These are phyloP conservation scores for Antheraea mylitta DNA, from an alignment of 1,140 invertebrate species.

Conservation along the genomic window DNA sequence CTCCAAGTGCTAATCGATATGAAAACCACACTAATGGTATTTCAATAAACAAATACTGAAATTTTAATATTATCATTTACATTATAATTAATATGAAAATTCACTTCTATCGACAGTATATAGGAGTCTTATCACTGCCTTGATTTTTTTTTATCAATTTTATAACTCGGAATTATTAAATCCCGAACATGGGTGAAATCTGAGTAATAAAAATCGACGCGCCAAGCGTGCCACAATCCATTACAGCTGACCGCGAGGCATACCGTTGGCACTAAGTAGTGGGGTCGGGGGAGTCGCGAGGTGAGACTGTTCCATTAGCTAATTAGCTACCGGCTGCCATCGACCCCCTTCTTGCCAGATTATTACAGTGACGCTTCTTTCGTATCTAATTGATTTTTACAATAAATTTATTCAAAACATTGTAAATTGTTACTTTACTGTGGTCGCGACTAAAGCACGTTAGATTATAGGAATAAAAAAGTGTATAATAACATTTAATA, in stretches of 20 bases:
- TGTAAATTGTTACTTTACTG: too few relatives aligned
- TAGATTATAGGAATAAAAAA: too few relatives aligned
- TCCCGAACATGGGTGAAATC: slow-evolving; percentile 35
- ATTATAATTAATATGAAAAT: too few relatives aligned
- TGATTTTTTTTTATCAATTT: too few relatives aligned
- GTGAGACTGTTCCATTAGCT: slow-evolving; percentile 62
- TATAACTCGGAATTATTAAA: background rate
- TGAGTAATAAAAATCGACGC: slow-evolving; percentile 40
- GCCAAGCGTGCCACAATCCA: slow-evolving; percentile 69
- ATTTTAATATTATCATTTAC: too few relatives aligned
- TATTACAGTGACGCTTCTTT: slow-evolving; percentile 53
- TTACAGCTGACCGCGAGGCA: slow-evolving; percentile 38
- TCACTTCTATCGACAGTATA: too few relatives aligned
- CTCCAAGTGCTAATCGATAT: too few relatives aligned
- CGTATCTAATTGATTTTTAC: slow-evolving; percentile 58
- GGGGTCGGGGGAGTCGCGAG: slow-evolving; percentile 23
- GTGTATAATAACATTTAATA: too few relatives aligned
- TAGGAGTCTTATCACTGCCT: too few relatives aligned
- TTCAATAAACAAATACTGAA: too few relatives aligned
- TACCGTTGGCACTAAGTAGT: slow-evolving; percentile 14
- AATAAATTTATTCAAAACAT: background rate
- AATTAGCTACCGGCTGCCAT: slow-evolving; percentile 52
- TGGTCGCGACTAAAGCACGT: too few relatives aligned
- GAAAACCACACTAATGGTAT: too few relatives aligned
- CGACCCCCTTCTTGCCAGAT: slow-evolving; percentile 71